Conservation (phyloP, 2,797 vertebrate genomes). For the Meda fulgida region DNA sequence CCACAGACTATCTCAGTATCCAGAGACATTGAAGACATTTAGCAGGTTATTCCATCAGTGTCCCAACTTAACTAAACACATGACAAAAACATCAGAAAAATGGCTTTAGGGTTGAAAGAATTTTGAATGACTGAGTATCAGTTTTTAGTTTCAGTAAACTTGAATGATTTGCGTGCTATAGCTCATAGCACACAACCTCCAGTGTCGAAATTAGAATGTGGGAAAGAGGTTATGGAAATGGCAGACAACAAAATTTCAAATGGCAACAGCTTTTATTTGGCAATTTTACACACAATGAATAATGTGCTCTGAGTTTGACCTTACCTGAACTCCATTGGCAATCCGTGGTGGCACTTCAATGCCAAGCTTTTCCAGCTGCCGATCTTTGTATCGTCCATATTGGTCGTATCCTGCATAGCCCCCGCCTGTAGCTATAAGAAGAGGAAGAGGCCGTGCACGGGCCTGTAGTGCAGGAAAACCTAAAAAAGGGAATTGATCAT, state of each 20-base stretch:
- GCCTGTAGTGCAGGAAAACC: conserved; percentile 58
- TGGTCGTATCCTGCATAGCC: conserved; percentile 89
- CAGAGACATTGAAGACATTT: conserved; percentile 48
- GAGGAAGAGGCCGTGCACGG: conserved; percentile 80
- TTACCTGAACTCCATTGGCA: conserved; percentile 85
- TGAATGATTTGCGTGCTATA: neutral
- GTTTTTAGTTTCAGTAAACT: neutral
- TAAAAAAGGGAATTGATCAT: neutral
- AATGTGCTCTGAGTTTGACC: conserved; percentile 31
- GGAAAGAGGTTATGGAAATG: neutral
- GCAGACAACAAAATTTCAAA: neutral
- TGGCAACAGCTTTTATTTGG: neutral
- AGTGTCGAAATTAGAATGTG: neutral
- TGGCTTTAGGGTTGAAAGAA: neutral
- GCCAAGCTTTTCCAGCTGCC: conserved; percentile 73
- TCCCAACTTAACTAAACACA: neutral
- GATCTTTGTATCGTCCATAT: conserved; percentile 79
- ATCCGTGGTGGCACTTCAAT: conserved; percentile 78
- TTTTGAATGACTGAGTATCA: neutral
- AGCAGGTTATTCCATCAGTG: conserved; percentile 15
- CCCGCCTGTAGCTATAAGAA: conserved; percentile 84
- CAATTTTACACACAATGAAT: neutral
- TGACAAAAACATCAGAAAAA: neutral
- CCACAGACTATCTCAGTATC: conserved; percentile 42
- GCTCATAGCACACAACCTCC: neutral